Evolutionary conservation across 2,113 vertebrate genomes (phyloP).

Genomic region (Chunga burmeisteri): DNA sequence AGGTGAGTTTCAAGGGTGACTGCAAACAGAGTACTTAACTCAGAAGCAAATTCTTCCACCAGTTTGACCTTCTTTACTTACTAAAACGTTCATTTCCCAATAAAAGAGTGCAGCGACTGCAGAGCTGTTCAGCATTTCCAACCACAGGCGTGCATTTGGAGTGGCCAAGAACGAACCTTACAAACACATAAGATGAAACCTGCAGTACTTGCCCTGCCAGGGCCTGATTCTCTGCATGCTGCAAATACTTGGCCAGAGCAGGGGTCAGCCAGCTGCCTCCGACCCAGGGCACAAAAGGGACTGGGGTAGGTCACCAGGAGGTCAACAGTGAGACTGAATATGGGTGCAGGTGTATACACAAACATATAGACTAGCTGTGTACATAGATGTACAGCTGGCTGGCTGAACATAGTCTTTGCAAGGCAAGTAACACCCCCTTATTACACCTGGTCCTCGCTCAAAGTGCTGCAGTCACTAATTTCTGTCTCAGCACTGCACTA

Average conservation of each 20-base stretch:
- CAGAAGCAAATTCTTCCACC: neutral
- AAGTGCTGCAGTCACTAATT: neutral
- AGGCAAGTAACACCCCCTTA: neutral
- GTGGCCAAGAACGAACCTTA: neutral
- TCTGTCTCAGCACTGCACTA: neutral
- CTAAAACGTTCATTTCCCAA: neutral
- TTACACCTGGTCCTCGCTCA: neutral
- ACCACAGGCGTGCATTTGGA: neutral
- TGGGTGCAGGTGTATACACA: neutral
- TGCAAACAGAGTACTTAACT: neutral
- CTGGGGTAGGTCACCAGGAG: neutral
- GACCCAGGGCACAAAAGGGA: neutral
- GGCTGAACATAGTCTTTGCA: neutral
- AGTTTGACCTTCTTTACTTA: neutral
- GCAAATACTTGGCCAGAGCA: neutral
- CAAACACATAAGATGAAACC: neutral
- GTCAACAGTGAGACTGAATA: accelerated
- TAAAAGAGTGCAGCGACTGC: neutral
- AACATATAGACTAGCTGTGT: neutral
- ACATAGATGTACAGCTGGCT: neutral
- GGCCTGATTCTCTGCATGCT: neutral
- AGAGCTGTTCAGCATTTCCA: neutral
- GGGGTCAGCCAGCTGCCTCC: neutral
- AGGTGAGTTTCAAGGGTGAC: neutral
- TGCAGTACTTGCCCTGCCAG: neutral